phyloP scores from a whole-genome alignment of 2,797 vertebrate species.

The Anableps anableps region DNA sequence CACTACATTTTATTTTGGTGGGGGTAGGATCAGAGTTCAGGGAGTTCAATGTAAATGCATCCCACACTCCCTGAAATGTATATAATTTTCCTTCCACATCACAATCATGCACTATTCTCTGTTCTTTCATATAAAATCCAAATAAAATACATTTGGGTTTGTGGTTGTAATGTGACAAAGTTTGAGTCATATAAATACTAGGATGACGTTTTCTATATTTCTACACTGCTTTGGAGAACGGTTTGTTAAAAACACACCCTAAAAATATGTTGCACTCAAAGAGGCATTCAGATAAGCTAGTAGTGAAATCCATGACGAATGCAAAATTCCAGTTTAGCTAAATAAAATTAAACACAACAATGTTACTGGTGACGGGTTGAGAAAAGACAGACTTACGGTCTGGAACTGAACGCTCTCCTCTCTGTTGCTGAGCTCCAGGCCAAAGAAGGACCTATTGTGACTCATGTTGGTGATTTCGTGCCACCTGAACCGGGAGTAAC shows the following conservation, averaged over 20 bases:
- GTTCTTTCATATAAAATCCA: neutral
- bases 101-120: neutral
- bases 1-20: neutral
- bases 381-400: conserved; percentile 86
- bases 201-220: conserved; percentile 15
- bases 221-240: conserved; percentile 17
- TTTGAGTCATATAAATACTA: neutral
- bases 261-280: conserved; percentile 19
- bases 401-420: conserved; percentile 98
- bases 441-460: conserved; percentile 97
- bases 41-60: neutral
- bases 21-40: neutral
- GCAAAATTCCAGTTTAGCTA: conserved; percentile 38
- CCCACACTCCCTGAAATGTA: neutral
- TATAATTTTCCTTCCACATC: neutral
- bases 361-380: conserved; percentile 10
- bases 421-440: conserved; percentile 93
- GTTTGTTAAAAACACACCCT: conserved; percentile 36
- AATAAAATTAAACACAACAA: conserved; percentile 52
- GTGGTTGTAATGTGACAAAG: neutral
- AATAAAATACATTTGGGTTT: neutral
- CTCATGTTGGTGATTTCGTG: conserved; percentile 98
- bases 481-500: conserved; percentile 87
- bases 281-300: conserved; percentile 37
- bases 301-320: conserved; percentile 7